A percentile compares a stretch with the other conserved stretches of the same genome.
phyloP scores from a whole-genome alignment of 2,888 invertebrate genomes.

The Cephus sareptanus region DNA sequence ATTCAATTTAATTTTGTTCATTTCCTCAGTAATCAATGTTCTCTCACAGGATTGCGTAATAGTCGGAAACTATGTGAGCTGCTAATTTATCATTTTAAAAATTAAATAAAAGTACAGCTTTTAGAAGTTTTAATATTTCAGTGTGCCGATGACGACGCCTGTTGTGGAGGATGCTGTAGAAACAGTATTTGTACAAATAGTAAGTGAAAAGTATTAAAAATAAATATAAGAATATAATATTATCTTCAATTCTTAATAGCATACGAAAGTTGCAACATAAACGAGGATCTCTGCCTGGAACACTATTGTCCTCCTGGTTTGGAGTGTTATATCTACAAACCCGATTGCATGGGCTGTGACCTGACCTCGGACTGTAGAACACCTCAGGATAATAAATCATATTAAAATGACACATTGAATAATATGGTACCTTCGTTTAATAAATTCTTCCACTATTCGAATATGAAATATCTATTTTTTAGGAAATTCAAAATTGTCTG shows the following conservation, averaged over 20 bases:
- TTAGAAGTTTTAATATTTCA: slow-evolving; percentile 45
- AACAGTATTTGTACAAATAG: slow-evolving; percentile 69
- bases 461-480: not conserved
- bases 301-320: slow-evolving; percentile 51
- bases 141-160: slow-evolving; percentile 69
- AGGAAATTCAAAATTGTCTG: not conserved
- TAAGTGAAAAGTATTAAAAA: slow-evolving; percentile 54
- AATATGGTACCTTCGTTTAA: not conserved
- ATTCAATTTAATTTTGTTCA: not conserved
- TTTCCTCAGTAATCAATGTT: slow-evolving; percentile 7
- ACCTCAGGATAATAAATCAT: not conserved
- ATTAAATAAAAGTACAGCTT: not conserved
- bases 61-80: slow-evolving; percentile 34
- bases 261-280: slow-evolving; percentile 46
- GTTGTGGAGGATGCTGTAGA: slow-evolving; percentile 73
- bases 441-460: not conserved
- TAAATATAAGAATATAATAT: slow-evolving; percentile 8
- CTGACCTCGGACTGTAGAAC: slow-evolving; percentile 35
- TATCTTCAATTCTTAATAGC: slow-evolving; percentile 40
- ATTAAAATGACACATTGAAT: not conserved
- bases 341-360: slow-evolving; percentile 50
- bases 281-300: slow-evolving; percentile 46
- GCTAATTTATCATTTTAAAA: not conserved
- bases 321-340: slow-evolving; percentile 51
- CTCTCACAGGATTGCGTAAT: slow-evolving; percentile 30